Evolutionary conservation across 2,113 vertebrate species (phyloP).

Genomic region (Thymallus thymallus): DNA sequence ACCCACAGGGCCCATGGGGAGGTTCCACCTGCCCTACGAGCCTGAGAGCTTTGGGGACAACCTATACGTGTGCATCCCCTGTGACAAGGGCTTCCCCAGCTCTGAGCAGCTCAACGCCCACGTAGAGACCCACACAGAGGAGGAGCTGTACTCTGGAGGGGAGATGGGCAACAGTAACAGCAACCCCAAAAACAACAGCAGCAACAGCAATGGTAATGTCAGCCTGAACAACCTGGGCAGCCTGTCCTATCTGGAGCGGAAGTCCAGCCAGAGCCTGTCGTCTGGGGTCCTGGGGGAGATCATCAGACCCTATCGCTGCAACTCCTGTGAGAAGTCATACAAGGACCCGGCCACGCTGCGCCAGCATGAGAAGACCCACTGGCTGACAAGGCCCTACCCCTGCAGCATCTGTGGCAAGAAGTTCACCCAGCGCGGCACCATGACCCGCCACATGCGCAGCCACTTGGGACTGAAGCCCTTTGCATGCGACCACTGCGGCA

Average conservation of each 20-base stretch:
- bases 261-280: constrained; percentile 73
- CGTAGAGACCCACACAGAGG: constrained; percentile 96
- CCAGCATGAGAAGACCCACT: constrained; percentile 98
- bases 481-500: constrained; percentile 95
- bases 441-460: constrained; percentile 99
- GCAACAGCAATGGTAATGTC: constrained; percentile 62
- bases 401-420: constrained; percentile 99
- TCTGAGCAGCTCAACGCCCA: constrained; percentile 98
- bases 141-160: constrained; percentile 82
- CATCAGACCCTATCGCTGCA: constrained; percentile 92
- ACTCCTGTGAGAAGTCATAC: constrained; percentile 94
- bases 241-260: constrained; percentile 78
- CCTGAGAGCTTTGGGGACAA: constrained; percentile 97
- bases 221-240: constrained; percentile 53
- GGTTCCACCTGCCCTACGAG: constrained; percentile 92
- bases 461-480: constrained; percentile 99
- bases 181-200: constrained; percentile 55
- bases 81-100: constrained; percentile 97
- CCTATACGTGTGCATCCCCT: constrained; percentile 97
- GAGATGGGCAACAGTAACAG: constrained; percentile 70
- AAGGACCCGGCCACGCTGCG: constrained; percentile 96
- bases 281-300: constrained; percentile 80
- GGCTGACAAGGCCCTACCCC: constrained; percentile 96
- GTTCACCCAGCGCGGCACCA: constrained; percentile 99
- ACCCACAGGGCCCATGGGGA: constrained; percentile 80